Conservation (phyloP, 2,113 vertebrate genomes). For the Chinchilla lanigera region DNA sequence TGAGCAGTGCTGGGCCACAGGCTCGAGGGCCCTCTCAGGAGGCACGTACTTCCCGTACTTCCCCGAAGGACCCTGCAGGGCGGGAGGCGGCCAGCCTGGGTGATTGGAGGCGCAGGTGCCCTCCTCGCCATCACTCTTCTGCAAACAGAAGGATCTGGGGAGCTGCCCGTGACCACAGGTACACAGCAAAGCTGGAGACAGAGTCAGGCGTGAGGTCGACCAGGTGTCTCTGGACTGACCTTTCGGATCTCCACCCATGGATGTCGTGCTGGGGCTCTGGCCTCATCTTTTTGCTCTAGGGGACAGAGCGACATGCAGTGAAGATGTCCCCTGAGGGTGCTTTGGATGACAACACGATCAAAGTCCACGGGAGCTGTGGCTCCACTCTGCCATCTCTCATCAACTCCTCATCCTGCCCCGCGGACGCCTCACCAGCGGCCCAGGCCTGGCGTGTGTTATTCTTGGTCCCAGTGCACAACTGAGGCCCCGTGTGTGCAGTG, state of each 20-base stretch:
- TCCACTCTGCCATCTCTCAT: not conserved
- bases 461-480: not conserved
- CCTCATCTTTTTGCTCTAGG: not conserved
- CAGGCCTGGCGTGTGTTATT: accelerated
- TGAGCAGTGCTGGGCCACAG: not conserved
- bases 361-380: not conserved
- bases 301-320: accelerated
- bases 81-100: not conserved
- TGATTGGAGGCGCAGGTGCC: accelerated
- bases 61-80: not conserved
- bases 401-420: accelerated
- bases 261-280: not conserved
- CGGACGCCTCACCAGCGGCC: not conserved
- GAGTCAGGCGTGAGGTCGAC: not conserved
- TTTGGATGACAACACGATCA: not conserved
- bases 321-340: too few species aligned
- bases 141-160: not conserved
- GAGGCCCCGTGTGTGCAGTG: not conserved
- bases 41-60: not conserved
- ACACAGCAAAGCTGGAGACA: too few species aligned
- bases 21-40: not conserved
- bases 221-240: accelerated
- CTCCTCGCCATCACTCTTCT: accelerated
- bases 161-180: not conserved
- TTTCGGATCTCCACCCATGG: not conserved